A percentile compares a stretch with the other conserved stretches of the same genome.
Conservation (phyloP, 2,888 invertebrate species). For the Luperina nickerlii region DNA sequence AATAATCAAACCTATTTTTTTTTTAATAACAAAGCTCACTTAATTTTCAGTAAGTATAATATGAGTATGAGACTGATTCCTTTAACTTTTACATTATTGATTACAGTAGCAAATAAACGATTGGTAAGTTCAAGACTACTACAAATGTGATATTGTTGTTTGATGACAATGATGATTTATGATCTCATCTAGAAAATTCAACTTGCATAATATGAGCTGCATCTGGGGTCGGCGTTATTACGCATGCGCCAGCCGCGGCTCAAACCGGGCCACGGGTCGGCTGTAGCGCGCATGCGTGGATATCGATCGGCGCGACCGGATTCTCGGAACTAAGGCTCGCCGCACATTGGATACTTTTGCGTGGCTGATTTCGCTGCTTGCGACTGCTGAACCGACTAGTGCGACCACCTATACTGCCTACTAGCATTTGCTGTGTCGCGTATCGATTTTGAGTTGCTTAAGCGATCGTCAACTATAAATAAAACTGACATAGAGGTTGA, state of each 20-base stretch:
- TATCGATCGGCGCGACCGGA: not conserved
- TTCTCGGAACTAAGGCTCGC: constrained; percentile 21
- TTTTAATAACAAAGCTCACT: too few relatives aligned
- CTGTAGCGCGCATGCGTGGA: constrained; percentile 11
- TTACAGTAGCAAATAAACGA: too few relatives aligned
- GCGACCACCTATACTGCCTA: not conserved
- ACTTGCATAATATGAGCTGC: not conserved
- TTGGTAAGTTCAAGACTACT: too few relatives aligned
- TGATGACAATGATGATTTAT: not conserved
- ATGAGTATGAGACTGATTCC: too few relatives aligned
- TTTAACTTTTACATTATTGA: too few relatives aligned
- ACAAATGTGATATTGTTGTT: too few relatives aligned
- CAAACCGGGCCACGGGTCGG: not conserved
- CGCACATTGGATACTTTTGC: not conserved
- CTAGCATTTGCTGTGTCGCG: not conserved
- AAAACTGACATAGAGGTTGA: not conserved
- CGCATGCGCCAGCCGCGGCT: not conserved
- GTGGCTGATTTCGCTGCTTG: not conserved
- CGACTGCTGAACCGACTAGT: not conserved
- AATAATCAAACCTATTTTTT: too few relatives aligned
- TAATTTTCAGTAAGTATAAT: too few relatives aligned
- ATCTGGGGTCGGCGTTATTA: not conserved
- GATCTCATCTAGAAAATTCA: constrained; percentile 11
- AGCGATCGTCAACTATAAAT: not conserved
- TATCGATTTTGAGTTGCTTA: not conserved